A percentile compares a stretch with the other conserved stretches of the same genome.
Evolutionary conservation across 2,113 vertebrate species (phyloP).

Genomic region (Cephalopterus ornatus): DNA sequence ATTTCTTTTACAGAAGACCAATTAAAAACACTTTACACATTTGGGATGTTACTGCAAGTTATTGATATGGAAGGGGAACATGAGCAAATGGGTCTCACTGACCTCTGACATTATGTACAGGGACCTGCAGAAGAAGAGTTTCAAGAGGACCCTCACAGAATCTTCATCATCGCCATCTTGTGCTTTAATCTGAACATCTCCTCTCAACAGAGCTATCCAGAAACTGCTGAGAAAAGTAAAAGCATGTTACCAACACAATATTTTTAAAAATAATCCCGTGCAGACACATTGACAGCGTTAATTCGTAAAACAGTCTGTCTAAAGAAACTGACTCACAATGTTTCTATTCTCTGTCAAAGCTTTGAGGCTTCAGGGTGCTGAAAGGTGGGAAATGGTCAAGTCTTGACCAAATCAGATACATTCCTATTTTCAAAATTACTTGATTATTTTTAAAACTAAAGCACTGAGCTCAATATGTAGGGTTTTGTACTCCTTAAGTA

Average conservation of each 20-base stretch:
- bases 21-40: not conserved
- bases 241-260: not conserved
- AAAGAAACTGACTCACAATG: not conserved
- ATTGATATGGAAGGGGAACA: not conserved
- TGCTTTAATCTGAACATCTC: not conserved
- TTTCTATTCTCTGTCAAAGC: not conserved
- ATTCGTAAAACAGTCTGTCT: not conserved
- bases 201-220: not conserved
- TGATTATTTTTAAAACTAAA: not conserved
- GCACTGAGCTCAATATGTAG: not conserved
- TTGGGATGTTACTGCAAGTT: not conserved
- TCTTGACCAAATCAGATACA: not conserved
- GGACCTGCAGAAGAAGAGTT: not conserved
- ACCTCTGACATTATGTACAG: not conserved
- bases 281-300: not conserved
- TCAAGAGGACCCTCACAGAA: not conserved
- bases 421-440: not conserved
- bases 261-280: not conserved
- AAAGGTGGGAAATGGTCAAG: not conserved
- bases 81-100: accelerated
- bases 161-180: accelerated
- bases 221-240: not conserved
- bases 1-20: not conserved
- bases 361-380: not conserved
- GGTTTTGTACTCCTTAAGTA: not conserved